These are phyloP conservation scores for Campoletis raptor DNA, from an alignment of 2,888 invertebrate species.

Conservation along the genomic window DNA sequence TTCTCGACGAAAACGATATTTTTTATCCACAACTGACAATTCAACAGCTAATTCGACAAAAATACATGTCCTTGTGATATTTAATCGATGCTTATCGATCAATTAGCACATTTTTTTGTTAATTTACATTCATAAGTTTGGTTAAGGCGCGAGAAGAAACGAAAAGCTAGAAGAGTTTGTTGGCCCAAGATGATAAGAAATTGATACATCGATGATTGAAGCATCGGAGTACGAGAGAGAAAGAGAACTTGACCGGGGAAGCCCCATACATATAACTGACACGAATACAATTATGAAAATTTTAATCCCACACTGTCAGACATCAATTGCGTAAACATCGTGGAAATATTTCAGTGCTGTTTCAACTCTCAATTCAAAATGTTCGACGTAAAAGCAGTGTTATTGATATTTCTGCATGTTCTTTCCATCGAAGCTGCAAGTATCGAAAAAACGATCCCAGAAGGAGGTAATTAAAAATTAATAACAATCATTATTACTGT, in stretches of 20 bases:
- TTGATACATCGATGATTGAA: not conserved
- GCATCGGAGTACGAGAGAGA: not conserved
- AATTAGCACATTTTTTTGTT: not conserved
- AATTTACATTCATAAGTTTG: not conserved
- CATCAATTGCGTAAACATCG: not conserved
- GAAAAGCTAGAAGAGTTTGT: not conserved
- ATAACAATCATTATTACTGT: not conserved
- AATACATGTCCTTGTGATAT: not conserved
- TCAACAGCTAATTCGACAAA: not conserved
- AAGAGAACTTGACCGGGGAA: constrained; percentile 23
- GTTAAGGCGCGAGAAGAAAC: not conserved
- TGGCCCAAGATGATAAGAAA: not conserved
- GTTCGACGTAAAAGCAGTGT: not conserved
- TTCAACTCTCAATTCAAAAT: constrained; percentile 8
- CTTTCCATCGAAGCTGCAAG: not conserved
- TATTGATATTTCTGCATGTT: not conserved
- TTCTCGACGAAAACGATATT: not conserved
- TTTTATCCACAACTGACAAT: not conserved
- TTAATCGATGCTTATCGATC: not conserved
- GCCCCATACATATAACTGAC: not conserved
- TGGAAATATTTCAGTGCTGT: not conserved
- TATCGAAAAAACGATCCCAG: not conserved
- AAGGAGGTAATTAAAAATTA: not conserved
- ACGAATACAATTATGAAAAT: not conserved
- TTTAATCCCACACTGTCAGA: not conserved